Percentiles rank a stretch among this genome's conserved stretches.
These are phyloP conservation scores for Sebastes flavidus DNA, from an alignment of 2,797 vertebrate species.

Conservation along the genomic window DNA sequence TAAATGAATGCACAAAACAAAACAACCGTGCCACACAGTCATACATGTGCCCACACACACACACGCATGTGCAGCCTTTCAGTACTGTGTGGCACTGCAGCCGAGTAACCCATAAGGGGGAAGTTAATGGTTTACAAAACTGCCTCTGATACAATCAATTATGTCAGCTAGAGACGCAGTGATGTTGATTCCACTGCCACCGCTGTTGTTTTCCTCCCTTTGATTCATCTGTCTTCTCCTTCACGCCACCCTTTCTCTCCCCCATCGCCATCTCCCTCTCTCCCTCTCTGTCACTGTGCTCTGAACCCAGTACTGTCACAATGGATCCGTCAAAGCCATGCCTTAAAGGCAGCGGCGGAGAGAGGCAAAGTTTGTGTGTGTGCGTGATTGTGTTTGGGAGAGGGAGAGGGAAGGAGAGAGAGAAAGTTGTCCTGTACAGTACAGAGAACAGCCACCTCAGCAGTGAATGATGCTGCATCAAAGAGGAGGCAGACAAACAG, in stretches of 20 bases:
- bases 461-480: constrained; percentile 64
- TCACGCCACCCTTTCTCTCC: constrained; percentile 56
- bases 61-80: background rate
- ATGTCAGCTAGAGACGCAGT: constrained; percentile 63
- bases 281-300: constrained; percentile 68
- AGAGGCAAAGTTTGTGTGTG: constrained; percentile 55
- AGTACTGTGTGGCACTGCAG: constrained; percentile 13
- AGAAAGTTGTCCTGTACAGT: constrained; percentile 64
- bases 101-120: constrained; percentile 32
- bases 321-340: constrained; percentile 67
- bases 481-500: constrained; percentile 59
- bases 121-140: constrained; percentile 71
- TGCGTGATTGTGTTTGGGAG: constrained; percentile 37
- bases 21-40: background rate
- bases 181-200: constrained; percentile 66
- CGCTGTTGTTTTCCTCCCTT: constrained; percentile 62
- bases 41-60: background rate
- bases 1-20: background rate
- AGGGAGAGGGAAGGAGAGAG: constrained; percentile 3
- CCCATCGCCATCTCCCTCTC: constrained; percentile 51
- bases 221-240: constrained; percentile 71
- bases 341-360: constrained; percentile 65
- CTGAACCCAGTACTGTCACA: constrained; percentile 78
- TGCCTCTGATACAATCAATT: constrained; percentile 70
- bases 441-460: constrained; percentile 73